These are phyloP conservation scores for Dreissena rostriformis DNA, from an alignment of 1,140 invertebrate species.

Conservation along the genomic window DNA sequence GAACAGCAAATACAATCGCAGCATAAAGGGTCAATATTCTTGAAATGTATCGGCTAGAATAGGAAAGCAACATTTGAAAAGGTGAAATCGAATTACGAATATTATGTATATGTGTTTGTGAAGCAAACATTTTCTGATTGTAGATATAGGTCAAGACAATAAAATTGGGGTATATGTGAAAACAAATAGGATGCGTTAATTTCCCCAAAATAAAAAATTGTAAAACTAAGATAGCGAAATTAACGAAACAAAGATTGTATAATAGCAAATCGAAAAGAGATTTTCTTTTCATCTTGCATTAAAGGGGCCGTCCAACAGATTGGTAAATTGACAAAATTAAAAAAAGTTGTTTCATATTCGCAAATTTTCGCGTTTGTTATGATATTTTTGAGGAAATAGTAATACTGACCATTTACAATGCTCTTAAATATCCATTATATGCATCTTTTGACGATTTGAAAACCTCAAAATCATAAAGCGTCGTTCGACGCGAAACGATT, in stretches of 20 bases:
- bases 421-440: too few species aligned
- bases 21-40: slow-evolving; percentile 60
- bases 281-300: slow-evolving; percentile 46
- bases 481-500: too few species aligned
- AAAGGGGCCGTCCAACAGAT: too few species aligned
- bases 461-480: too few species aligned
- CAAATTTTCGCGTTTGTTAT: too few species aligned
- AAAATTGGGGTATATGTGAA: slow-evolving; percentile 68
- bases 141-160: slow-evolving; percentile 63
- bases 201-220: slow-evolving; percentile 59
- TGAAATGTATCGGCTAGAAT: slow-evolving; percentile 74
- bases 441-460: too few species aligned
- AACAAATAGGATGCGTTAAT: slow-evolving; percentile 57
- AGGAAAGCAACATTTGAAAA: slow-evolving; percentile 72
- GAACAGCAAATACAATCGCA: slow-evolving; percentile 59
- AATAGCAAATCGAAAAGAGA: slow-evolving; percentile 38
- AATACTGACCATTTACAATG: too few species aligned
- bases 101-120: slow-evolving; percentile 79
- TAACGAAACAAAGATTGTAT: slow-evolving; percentile 55
- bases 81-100: slow-evolving; percentile 65
- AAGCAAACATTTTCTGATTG: slow-evolving; percentile 67
- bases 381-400: too few species aligned
- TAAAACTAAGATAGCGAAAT: slow-evolving; percentile 60
- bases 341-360: too few species aligned
- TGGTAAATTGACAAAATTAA: too few species aligned